phyloP scores from a whole-genome alignment of 1,140 invertebrate species.

The Babylonia areolata region DNA sequence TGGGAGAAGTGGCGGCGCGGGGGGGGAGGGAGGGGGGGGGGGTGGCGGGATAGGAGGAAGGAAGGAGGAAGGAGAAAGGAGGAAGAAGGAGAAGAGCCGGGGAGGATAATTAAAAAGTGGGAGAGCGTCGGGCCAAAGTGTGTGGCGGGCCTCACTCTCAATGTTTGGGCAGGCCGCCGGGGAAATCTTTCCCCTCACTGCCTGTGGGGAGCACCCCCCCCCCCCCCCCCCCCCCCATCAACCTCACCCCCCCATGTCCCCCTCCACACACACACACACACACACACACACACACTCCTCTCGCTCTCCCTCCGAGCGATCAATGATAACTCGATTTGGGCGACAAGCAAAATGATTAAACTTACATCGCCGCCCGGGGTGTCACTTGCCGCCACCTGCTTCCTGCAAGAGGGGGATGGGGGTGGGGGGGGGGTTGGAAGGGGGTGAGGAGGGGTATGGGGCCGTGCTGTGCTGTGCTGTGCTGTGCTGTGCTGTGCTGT shows the following conservation, averaged over 20 bases:
- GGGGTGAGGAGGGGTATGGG: no score
- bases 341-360: slow-evolving; percentile 51
- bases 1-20: no score
- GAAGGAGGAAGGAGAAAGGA: background rate
- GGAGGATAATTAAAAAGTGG: slow-evolving; percentile 35
- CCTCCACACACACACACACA: no score
- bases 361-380: slow-evolving; percentile 44
- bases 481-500: background rate
- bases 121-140: slow-evolving; percentile 24
- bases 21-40: no score
- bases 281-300: no score
- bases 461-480: background rate
- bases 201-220: background rate
- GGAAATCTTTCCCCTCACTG: slow-evolving; percentile 44
- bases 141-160: slow-evolving; percentile 37
- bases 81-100: background rate
- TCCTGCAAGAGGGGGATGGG: slow-evolving; percentile 31
- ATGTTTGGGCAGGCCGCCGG: slow-evolving; percentile 44
- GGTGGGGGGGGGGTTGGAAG: no score
- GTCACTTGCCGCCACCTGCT: slow-evolving; percentile 45
- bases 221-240: background rate
- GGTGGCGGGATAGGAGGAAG: no score
- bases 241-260: no score
- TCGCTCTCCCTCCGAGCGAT: slow-evolving; percentile 19
- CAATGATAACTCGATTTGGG: slow-evolving; percentile 47